Evolutionary conservation across 1,140 invertebrate species (phyloP), one percentile per base, ranked within the genome.

Genomic region (Drosophila persimilis): DNA sequence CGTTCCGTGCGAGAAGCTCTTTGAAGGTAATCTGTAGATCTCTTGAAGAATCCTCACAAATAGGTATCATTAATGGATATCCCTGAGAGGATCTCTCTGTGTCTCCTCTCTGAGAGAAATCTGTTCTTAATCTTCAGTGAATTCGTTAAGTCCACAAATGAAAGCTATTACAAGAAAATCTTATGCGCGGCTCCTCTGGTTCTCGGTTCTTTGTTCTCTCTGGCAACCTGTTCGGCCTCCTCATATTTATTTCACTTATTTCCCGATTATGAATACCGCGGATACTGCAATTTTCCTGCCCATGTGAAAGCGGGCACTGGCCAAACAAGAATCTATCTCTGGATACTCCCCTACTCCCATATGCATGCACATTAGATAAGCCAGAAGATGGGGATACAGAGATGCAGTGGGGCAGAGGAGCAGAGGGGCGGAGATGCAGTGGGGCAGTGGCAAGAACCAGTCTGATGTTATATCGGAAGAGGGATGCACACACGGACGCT

Each of bases 191-290:
- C 47, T 46, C 54, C 26, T 69, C 66, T 31, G 24, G 24, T 26
- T 26, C 39, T 17, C 39, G 11, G 9, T 20, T 20, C 20, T 20
- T 20, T 20, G 31, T 20, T 70, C 58, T 43, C 29, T 7, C 61
- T 55, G 43, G 47, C 66, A 58, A 65, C 61, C 64, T 48, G 70
- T 73, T 73, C 52, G 35, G 69, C 70, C 70, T 64, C 39, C 58
- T 74, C 72, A 66, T 74, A 74, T 74, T 74, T 74, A 74, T 74
- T 74, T 74, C 71, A 74, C 71, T 74, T 74, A 74, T 54, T 65
- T 63, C 58, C 52, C 69, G 58, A 73, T 63, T 73, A 54, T 50
- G 51, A 55, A 50, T 58, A 51, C 48, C 35, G 39, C 20, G 41
- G n/a, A 62, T 71, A 35, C 29, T 44, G 24, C 50, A 43, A 17